These are phyloP conservation scores for Toxotes chatareus DNA, from an alignment of 2,113 vertebrate genomes.

Conservation along the genomic window DNA sequence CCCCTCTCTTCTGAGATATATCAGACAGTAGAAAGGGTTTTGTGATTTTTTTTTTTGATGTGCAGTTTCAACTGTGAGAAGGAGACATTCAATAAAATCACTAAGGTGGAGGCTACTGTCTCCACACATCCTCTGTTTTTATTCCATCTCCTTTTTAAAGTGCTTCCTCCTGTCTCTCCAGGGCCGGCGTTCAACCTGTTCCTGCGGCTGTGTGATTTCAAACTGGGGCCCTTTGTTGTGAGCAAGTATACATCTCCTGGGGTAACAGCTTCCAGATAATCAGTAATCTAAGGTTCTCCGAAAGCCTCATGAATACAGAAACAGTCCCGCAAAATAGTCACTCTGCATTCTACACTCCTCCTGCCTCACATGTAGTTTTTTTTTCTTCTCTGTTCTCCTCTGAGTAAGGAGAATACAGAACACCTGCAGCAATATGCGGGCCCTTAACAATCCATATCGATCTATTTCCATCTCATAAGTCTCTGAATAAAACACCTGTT, in stretches of 20 bases:
- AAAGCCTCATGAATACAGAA: constrained; percentile 61
- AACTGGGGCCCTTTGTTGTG: constrained; percentile 87
- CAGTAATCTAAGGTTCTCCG: constrained; percentile 62
- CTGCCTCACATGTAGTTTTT: constrained; percentile 29
- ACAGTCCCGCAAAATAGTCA: constrained; percentile 49
- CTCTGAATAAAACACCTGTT: constrained; percentile 64
- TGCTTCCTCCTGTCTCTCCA: constrained; percentile 73
- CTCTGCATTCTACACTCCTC: constrained; percentile 37
- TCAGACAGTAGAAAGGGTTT: neutral
- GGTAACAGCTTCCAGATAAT: constrained; percentile 79
- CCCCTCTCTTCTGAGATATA: constrained; percentile 32
- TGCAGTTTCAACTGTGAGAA: constrained; percentile 45
- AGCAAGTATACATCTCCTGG: constrained; percentile 90
- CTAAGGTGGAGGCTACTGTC: constrained; percentile 43
- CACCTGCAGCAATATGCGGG: constrained; percentile 38
- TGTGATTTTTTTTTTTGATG: constrained; percentile 51
- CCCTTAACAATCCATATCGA: constrained; percentile 59
- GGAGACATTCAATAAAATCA: constrained; percentile 45
- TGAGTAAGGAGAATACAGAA: constrained; percentile 54
- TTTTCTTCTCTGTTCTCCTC: constrained; percentile 41
- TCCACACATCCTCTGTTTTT: constrained; percentile 46
- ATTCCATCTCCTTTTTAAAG: constrained; percentile 51
- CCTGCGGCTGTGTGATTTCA: constrained; percentile 88
- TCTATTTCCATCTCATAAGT: constrained; percentile 52
- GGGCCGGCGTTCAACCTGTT: constrained; percentile 91